A percentile compares a stretch with the other conserved stretches of the same genome.
Evolutionary conservation across 1,140 invertebrate genomes (phyloP).

Genomic region (Apis florea): DNA sequence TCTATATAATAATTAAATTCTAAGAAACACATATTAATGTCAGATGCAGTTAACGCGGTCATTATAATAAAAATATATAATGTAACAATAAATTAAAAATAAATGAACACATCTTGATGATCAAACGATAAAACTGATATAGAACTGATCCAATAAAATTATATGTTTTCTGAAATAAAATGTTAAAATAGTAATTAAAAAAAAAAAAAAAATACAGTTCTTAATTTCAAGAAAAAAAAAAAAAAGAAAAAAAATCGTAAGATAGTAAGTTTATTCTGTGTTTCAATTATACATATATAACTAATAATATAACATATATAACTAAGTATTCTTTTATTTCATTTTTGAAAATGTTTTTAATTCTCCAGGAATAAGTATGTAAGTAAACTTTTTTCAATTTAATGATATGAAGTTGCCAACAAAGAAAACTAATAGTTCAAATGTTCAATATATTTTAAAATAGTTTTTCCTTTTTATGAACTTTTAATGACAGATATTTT

Average conservation of each 20-base stretch:
- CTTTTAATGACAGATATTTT: slow-evolving; percentile 3
- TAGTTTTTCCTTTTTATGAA: not conserved
- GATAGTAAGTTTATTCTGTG: not conserved
- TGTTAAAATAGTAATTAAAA: not conserved
- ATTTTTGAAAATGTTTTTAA: slow-evolving; percentile 20
- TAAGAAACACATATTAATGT: not conserved
- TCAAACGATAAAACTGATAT: not conserved
- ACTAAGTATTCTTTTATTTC: no score
- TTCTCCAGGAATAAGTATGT: slow-evolving; percentile 25
- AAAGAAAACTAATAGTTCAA: slow-evolving; percentile 24
- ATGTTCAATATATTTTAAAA: slow-evolving; percentile 42
- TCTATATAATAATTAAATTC: not conserved
- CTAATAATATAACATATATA: no score
- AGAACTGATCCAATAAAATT: no score
- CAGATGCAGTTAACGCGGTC: slow-evolving; percentile 11
- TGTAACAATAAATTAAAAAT: not conserved
- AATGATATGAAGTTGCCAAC: not conserved
- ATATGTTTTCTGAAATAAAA: not conserved
- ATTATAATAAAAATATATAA: not conserved
- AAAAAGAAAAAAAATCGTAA: not conserved
- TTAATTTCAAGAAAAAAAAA: not conserved
- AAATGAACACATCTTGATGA: not conserved
- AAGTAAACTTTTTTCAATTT: not conserved
- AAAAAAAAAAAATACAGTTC: not conserved
- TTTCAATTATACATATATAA: not conserved